phyloP scores from a whole-genome alignment of 1,140 invertebrate species.

The Lineus longissimus region DNA sequence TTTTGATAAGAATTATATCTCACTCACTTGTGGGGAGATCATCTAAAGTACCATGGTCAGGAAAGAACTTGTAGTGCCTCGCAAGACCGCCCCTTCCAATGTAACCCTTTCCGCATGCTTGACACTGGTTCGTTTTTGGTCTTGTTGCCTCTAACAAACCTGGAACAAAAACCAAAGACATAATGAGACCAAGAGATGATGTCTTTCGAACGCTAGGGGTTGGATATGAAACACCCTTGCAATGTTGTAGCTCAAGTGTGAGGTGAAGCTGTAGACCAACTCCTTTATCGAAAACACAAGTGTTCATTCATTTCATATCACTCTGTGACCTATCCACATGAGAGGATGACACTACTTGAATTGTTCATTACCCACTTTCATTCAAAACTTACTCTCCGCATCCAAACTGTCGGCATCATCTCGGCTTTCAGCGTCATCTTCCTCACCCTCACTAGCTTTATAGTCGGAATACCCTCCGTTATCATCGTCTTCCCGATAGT shows the following conservation, averaged over 20 bases:
- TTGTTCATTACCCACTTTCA: no score
- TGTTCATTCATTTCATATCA: no score
- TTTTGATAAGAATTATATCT: no score
- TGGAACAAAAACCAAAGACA: conserved; percentile 16
- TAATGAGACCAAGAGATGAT: background rate
- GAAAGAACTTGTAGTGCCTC: conserved; percentile 63
- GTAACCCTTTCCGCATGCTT: conserved; percentile 52
- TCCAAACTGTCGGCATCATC: background rate
- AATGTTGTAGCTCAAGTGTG: no score
- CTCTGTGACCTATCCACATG: no score
- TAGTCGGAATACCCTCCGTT: conserved; percentile 67
- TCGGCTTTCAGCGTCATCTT: conserved; percentile 52
- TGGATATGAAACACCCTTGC: no score
- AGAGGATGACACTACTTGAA: no score
- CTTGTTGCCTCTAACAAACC: conserved; percentile 30
- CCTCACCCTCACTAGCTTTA: conserved; percentile 57
- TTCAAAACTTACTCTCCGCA: no score
- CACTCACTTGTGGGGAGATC: background rate
- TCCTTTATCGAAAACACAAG: no score
- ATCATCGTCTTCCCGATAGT: conserved; percentile 62
- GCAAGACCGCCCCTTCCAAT: conserved; percentile 52
- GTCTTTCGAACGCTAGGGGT: no score
- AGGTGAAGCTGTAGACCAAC: no score
- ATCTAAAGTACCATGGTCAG: conserved; percentile 58
- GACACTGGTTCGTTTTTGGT: conserved; percentile 48